Conservation (phyloP, 1,140 invertebrate genomes). For the Idris sp. region DNA sequence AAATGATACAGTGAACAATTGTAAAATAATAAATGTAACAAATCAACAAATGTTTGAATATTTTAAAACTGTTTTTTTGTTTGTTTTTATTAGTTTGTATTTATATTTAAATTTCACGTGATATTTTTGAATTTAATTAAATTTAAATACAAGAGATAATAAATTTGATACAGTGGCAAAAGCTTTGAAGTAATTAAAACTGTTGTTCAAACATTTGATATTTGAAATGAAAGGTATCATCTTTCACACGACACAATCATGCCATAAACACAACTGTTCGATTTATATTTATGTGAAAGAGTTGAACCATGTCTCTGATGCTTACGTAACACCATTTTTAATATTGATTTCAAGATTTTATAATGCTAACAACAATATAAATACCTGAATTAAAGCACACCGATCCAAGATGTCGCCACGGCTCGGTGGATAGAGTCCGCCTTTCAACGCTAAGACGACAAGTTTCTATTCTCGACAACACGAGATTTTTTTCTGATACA, state of each 20-base stretch:
- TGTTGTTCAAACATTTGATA: constrained; percentile 31
- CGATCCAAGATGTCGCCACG: constrained; percentile 50
- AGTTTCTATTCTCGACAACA: constrained; percentile 53
- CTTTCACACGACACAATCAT: constrained; percentile 21
- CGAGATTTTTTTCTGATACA: constrained; percentile 58
- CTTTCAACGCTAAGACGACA: constrained; percentile 50
- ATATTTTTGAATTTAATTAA: too few relatives aligned
- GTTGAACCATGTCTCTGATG: constrained; percentile 24
- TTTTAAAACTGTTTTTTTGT: too few relatives aligned
- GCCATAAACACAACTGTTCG: constrained; percentile 23
- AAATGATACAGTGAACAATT: constrained; percentile 54
- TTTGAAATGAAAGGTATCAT: constrained; percentile 24
- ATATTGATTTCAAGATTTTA: constrained; percentile 15
- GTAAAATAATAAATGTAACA: constrained; percentile 11
- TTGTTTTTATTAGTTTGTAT: too few relatives aligned
- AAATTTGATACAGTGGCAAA: neutral
- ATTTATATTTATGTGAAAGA: constrained; percentile 12
- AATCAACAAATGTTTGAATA: constrained; percentile 33
- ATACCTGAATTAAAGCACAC: constrained; percentile 54
- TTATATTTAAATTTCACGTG: too few relatives aligned
- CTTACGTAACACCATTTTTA: constrained; percentile 27
- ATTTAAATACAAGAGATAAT: too few relatives aligned
- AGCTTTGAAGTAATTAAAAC: too few relatives aligned
- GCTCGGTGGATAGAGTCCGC: constrained; percentile 55
- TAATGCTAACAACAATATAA: constrained; percentile 40